These are phyloP conservation scores for Jordanella pulchra DNA, from an alignment of 2,797 vertebrate genomes.

Conservation along the genomic window DNA sequence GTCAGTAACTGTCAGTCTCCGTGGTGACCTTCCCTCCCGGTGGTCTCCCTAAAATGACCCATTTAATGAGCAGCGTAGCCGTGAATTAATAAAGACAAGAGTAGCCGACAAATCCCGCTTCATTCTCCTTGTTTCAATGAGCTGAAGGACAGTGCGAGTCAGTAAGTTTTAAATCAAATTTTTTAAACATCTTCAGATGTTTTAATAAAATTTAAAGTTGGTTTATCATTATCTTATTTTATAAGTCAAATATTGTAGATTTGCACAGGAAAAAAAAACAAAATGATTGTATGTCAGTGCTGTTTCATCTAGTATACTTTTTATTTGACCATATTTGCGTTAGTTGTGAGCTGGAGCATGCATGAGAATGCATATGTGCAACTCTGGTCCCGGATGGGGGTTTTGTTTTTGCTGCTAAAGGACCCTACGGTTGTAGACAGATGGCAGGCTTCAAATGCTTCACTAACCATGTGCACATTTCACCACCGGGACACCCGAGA, in stretches of 20 bases:
- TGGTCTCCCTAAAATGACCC: constrained; percentile 53
- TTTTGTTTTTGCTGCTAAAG: constrained; percentile 25
- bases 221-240: constrained; percentile 26
- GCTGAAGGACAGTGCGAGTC: constrained; percentile 41
- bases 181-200: constrained; percentile 7
- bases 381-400: not conserved
- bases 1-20: constrained; percentile 40
- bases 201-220: constrained; percentile 38
- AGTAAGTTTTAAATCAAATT: constrained; percentile 42
- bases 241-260: constrained; percentile 30
- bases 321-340: constrained; percentile 1
- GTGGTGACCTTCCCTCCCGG: constrained; percentile 34
- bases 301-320: not conserved
- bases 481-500: constrained; percentile 50
- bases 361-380: not conserved
- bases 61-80: constrained; percentile 36
- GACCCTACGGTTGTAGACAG: constrained; percentile 57
- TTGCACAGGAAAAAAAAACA: constrained; percentile 32
- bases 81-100: constrained; percentile 19
- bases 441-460: constrained; percentile 67
- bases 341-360: not conserved
- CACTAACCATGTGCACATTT: constrained; percentile 46
- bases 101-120: constrained; percentile 30
- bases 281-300: not conserved
- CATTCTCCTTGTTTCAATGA: constrained; percentile 46